These are phyloP conservation scores for Spondyliosoma cantharus DNA, from an alignment of 2,797 vertebrate genomes.

Conservation along the genomic window DNA sequence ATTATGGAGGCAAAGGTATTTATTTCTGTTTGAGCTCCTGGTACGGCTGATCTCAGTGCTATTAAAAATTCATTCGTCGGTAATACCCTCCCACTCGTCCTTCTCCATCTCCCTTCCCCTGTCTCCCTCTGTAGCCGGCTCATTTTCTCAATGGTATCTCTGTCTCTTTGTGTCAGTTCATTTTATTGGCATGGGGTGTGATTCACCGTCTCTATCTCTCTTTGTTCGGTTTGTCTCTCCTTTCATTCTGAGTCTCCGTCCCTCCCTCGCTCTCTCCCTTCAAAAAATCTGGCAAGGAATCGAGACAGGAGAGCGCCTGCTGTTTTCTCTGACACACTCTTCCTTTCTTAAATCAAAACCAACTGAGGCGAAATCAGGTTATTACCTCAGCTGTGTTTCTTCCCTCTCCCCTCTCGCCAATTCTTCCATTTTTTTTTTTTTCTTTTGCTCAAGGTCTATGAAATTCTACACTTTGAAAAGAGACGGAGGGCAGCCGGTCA, in stretches of 20 bases:
- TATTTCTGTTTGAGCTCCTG: constrained; percentile 72
- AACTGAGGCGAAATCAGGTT: constrained; percentile 80
- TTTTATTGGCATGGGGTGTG: constrained; percentile 69
- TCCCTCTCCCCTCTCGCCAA: constrained; percentile 40
- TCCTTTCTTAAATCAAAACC: constrained; percentile 82
- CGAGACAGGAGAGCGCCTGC: constrained; percentile 74
- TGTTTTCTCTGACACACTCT: constrained; percentile 79
- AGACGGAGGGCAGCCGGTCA: constrained; percentile 66
- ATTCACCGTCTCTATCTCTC: constrained; percentile 68
- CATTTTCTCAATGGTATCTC: constrained; percentile 70
- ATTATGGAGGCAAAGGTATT: constrained; percentile 60
- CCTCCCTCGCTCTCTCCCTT: constrained; percentile 56
- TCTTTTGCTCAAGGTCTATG: constrained; percentile 71
- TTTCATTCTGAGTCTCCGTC: constrained; percentile 63
- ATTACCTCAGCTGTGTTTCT: constrained; percentile 76
- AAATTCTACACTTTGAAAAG: constrained; percentile 74
- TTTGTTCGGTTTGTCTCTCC: constrained; percentile 70
- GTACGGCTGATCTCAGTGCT: constrained; percentile 63
- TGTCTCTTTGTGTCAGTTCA: constrained; percentile 75
- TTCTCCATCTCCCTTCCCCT: constrained; percentile 43
- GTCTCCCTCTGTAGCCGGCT: constrained; percentile 38
- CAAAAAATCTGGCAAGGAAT: constrained; percentile 73
- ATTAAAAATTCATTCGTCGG: constrained; percentile 73
- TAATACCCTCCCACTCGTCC: constrained; percentile 71
- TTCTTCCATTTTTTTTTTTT: constrained; percentile 52